These are phyloP conservation scores for Drosophila bipectinata DNA, from an alignment of 1,140 invertebrate genomes.

Conservation along the genomic window DNA sequence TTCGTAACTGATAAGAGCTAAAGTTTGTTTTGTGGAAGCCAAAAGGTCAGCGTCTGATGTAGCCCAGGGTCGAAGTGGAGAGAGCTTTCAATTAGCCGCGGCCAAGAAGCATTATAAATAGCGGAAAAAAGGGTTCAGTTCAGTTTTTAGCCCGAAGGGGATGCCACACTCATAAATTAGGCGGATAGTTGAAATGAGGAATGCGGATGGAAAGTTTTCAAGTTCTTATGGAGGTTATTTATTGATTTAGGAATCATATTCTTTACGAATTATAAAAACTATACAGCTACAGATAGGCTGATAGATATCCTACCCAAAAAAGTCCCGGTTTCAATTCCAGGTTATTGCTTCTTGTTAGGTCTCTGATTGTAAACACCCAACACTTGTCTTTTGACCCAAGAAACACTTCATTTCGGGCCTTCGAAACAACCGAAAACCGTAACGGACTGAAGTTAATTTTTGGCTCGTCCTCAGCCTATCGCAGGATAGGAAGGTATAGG, in stretches of 20 bases:
- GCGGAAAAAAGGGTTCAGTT: slow-evolving; percentile 31
- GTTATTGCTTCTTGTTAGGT: slow-evolving; percentile 11
- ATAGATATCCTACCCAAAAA: slow-evolving; percentile 1
- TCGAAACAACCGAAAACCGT: slow-evolving; percentile 42
- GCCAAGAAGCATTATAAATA: slow-evolving; percentile 51
- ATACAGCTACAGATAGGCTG: neutral
- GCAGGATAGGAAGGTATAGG: slow-evolving; percentile 9
- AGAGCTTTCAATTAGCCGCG: slow-evolving; percentile 59
- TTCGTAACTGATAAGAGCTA: slow-evolving; percentile 73
- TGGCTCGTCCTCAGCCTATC: slow-evolving; percentile 30
- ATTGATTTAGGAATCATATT: slow-evolving; percentile 7
- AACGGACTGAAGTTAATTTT: slow-evolving; percentile 41
- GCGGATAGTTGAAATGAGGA: slow-evolving; percentile 19
- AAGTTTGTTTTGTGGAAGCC: slow-evolving; percentile 40
- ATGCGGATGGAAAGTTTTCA: slow-evolving; percentile 2
- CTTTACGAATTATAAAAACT: neutral
- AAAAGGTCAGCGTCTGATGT: slow-evolving; percentile 44
- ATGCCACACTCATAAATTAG: slow-evolving; percentile 22
- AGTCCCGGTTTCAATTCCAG: neutral
- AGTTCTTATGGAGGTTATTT: slow-evolving; percentile 4
- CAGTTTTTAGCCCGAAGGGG: slow-evolving; percentile 3
- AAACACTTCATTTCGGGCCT: slow-evolving; percentile 57
- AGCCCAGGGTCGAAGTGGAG: slow-evolving; percentile 26
- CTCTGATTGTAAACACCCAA: slow-evolving; percentile 6
- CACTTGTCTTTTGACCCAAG: slow-evolving; percentile 36